Conservation (phyloP, 2,113 vertebrate genomes). For the Aplodontia rufa region DNA sequence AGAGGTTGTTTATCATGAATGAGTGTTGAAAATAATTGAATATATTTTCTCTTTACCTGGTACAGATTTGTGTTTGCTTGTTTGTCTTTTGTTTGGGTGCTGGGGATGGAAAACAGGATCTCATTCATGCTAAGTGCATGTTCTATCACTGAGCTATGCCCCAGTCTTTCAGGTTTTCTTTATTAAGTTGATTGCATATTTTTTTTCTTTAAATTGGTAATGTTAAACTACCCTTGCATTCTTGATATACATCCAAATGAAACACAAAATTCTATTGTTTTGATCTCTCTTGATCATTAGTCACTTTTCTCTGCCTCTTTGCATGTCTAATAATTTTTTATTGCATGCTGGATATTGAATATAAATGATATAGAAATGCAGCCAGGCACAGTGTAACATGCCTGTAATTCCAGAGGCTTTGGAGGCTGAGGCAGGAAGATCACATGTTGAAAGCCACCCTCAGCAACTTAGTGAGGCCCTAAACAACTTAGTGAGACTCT, state of each 20-base stretch:
- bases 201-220: not conserved
- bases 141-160: not conserved
- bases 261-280: not conserved
- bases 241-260: not conserved
- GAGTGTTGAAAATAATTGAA: not conserved
- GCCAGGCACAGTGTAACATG: no score
- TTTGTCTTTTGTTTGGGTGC: not conserved
- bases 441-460: no score
- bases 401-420: no score
- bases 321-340: not conserved
- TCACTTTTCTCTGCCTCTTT: not conserved
- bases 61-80: no score
- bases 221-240: not conserved
- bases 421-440: no score
- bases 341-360: not conserved
- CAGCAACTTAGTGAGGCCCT: no score
- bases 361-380: not conserved
- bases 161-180: not conserved
- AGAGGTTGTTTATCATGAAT: not conserved
- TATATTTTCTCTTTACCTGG: not conserved
- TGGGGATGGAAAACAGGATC: no score
- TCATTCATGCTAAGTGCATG: no score
- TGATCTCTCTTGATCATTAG: not conserved
- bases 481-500: no score
- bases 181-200: not conserved